Evolutionary conservation across 2,888 invertebrate genomes (phyloP).

Genomic region (Drosophila percnosoma): DNA sequence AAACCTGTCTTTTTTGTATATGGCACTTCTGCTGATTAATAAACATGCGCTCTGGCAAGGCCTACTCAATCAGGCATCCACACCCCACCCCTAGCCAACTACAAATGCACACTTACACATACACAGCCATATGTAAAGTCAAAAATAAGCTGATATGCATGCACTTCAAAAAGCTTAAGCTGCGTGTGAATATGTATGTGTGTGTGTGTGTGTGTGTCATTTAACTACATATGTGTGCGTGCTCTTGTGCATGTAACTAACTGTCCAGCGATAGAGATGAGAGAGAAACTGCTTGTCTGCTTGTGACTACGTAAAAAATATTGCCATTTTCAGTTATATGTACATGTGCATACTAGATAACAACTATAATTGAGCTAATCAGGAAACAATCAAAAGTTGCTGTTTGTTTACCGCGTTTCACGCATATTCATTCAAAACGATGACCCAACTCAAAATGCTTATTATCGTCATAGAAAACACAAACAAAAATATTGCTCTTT

Average conservation of each 20-base stretch:
- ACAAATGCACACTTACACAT: conserved; percentile 34
- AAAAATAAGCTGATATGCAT: conserved; percentile 53
- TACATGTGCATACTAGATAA: conserved; percentile 1
- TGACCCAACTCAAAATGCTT: background rate
- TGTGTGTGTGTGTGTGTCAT: conserved; percentile 17
- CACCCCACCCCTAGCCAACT: conserved; percentile 32
- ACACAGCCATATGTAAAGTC: conserved; percentile 27
- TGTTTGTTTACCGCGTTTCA: conserved; percentile 10
- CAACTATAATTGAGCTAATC: conserved; percentile 39
- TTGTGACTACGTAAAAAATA: conserved; percentile 11
- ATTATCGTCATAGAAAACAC: background rate
- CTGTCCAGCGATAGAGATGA: conserved; percentile 41
- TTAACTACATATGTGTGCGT: conserved; percentile 20
- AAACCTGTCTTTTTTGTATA: conserved; percentile 50
- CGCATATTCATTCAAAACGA: conserved; percentile 5
- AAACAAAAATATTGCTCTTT: conserved; percentile 20
- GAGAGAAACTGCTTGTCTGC: conserved; percentile 12
- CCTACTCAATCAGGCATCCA: conserved; percentile 71
- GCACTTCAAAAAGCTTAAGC: conserved; percentile 51
- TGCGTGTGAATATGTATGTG: conserved; percentile 16
- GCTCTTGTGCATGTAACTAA: conserved; percentile 36
- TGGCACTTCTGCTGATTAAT: conserved; percentile 71
- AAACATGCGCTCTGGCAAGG: conserved; percentile 76
- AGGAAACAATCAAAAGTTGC: conserved; percentile 36
- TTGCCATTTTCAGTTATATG: conserved; percentile 10